Conservation (phyloP, 2,113 vertebrate genomes). For the Cichladusa arquata region DNA sequence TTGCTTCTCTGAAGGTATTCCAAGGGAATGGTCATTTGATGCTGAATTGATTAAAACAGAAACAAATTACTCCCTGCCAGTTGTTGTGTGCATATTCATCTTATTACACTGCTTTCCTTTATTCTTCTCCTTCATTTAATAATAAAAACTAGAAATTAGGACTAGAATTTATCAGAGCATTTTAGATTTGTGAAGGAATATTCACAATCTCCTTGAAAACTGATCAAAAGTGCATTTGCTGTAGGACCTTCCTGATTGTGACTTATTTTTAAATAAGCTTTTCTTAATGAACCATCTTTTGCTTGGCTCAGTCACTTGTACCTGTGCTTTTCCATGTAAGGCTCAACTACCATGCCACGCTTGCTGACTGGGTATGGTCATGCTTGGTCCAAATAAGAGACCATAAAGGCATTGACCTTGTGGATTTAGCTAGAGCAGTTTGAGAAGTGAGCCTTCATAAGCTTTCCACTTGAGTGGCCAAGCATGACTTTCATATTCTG, state of each 20-base stretch:
- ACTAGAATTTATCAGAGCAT: background rate
- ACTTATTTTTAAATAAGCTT: background rate
- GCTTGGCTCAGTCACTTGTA: background rate
- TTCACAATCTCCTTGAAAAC: background rate
- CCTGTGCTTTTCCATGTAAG: background rate
- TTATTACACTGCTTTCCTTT: background rate
- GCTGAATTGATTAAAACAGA: background rate
- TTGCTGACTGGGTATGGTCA: background rate
- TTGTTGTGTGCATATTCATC: background rate
- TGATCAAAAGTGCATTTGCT: background rate
- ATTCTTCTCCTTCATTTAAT: conserved; percentile 19
- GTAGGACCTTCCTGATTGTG: background rate
- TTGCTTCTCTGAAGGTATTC: conserved; percentile 61
- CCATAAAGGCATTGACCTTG: background rate
- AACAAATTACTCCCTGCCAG: background rate
- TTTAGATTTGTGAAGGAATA: background rate
- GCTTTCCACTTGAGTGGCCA: background rate
- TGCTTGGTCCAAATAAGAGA: background rate
- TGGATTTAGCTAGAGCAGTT: background rate
- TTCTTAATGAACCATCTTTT: background rate
- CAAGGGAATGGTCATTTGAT: conserved; percentile 18
- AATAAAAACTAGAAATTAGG: conserved; percentile 10
- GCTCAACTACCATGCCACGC: rapidly evolving
- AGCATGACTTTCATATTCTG: background rate
- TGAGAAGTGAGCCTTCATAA: background rate